Percentiles rank a stretch among this genome's conserved stretches.
Evolutionary conservation across 2,888 invertebrate genomes (phyloP).

Genomic region (Tenodera sinensis): DNA sequence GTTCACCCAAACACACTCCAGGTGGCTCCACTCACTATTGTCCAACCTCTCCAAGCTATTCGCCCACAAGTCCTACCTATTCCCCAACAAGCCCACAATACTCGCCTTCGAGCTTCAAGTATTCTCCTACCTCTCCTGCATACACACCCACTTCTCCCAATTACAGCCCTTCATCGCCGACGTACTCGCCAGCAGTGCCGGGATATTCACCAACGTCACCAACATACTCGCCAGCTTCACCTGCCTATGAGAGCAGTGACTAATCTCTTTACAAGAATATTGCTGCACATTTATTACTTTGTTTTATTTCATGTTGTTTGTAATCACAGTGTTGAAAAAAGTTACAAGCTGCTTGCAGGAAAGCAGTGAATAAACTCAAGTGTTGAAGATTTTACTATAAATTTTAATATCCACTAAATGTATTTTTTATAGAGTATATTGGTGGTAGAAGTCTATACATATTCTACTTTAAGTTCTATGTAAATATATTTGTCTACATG

Average conservation of each 20-base stretch:
- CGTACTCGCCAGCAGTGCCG: conserved; percentile 48
- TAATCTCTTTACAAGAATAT: background rate
- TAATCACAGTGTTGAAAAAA: background rate
- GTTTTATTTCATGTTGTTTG: background rate
- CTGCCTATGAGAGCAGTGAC: conserved; percentile 56
- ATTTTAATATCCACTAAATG: background rate
- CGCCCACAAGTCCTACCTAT: conserved; percentile 67
- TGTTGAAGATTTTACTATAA: too few species aligned
- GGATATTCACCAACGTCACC: conserved; percentile 48
- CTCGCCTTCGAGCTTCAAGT: conserved; percentile 56
- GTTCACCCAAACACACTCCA: conserved; percentile 53
- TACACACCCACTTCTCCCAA: conserved; percentile 62
- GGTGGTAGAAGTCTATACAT: background rate
- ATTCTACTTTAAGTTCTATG: background rate
- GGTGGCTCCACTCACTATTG: conserved; percentile 55
- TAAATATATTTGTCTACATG: background rate
- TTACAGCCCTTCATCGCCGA: conserved; percentile 66
- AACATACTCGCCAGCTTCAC: conserved; percentile 62
- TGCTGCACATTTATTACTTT: background rate
- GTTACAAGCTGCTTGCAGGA: too few species aligned
- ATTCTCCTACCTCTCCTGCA: conserved; percentile 76
- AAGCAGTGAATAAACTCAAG: too few species aligned
- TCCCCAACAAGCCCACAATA: conserved; percentile 71
- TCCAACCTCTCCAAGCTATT: conserved; percentile 52
- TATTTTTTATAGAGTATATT: background rate